Percentiles rank a stretch among this genome's conserved stretches.
Evolutionary conservation across 1,140 invertebrate species (phyloP).

Genomic region (Saxidomus purpurata): DNA sequence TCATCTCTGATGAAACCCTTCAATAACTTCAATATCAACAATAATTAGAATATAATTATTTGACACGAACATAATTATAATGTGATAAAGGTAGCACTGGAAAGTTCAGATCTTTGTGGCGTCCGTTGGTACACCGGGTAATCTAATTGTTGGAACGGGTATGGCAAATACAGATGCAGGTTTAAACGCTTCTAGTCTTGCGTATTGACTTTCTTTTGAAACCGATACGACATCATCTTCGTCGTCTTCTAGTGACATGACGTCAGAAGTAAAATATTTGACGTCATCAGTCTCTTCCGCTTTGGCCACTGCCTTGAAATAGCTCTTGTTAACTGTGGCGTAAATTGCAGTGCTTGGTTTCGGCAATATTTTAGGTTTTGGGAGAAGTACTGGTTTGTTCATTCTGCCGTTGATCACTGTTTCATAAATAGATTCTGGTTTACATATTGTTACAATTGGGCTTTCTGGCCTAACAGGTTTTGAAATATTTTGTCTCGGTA

Average conservation of each 20-base stretch:
- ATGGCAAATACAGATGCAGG: background rate
- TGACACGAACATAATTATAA: too few relatives aligned
- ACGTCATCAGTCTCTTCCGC: background rate
- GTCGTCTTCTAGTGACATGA: slow-evolving; percentile 38
- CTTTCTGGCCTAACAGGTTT: background rate
- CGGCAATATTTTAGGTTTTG: slow-evolving; percentile 10
- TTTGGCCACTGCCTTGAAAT: slow-evolving; percentile 22
- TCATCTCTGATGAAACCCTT: too few relatives aligned
- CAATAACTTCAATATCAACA: too few relatives aligned
- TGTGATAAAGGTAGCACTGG: too few relatives aligned
- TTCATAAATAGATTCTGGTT: slow-evolving; percentile 29
- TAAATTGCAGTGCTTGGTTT: slow-evolving; percentile 28
- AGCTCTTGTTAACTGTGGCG: slow-evolving; percentile 56
- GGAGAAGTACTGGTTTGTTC: background rate
- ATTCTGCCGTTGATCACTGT: background rate
- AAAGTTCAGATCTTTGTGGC: background rate
- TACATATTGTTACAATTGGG: background rate
- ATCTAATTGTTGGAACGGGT: background rate
- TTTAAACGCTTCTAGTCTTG: slow-evolving; percentile 27
- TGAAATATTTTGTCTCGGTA: background rate
- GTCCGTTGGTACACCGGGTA: background rate
- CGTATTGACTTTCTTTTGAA: slow-evolving; percentile 18
- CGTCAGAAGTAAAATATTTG: background rate
- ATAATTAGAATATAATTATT: too few relatives aligned
- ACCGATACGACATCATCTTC: slow-evolving; percentile 24